phyloP scores from a whole-genome alignment of 2,888 invertebrate species.

The Gortyna flavago region DNA sequence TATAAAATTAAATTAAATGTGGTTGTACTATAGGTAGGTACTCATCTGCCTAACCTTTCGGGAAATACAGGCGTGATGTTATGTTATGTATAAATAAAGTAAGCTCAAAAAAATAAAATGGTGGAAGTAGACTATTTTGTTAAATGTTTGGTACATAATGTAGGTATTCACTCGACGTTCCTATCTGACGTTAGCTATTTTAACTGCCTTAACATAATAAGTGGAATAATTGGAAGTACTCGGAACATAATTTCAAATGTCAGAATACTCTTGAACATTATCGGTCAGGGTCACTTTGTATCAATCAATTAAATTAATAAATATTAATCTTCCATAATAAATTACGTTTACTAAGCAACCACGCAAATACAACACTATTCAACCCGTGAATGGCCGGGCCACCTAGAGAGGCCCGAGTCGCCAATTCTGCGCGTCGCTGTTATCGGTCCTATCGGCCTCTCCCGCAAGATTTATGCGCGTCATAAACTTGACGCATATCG shows the following conservation, averaged over 20 bases:
- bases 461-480: slow-evolving; percentile 75
- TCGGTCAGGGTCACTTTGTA: slow-evolving; percentile 28
- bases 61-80: neutral
- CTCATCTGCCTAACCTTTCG: neutral
- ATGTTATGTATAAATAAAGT: neutral
- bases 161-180: neutral
- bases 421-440: slow-evolving; percentile 61
- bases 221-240: slow-evolving; percentile 17
- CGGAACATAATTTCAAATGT: slow-evolving; percentile 11
- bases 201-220: slow-evolving; percentile 5
- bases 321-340: slow-evolving; percentile 51
- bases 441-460: slow-evolving; percentile 68
- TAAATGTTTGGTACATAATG: too few relatives aligned
- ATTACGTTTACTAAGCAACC: slow-evolving; percentile 40
- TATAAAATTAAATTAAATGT: neutral
- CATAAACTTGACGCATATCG: slow-evolving; percentile 76
- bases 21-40: neutral
- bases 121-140: neutral
- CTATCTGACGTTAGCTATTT: neutral
- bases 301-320: slow-evolving; percentile 52
- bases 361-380: slow-evolving; percentile 38
- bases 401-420: slow-evolving; percentile 64
- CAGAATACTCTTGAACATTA: slow-evolving; percentile 10
- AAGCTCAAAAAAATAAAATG: neutral
- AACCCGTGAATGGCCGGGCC: slow-evolving; percentile 64